A percentile compares a stretch with the other conserved stretches of the same genome.
Conservation (phyloP, 2,797 vertebrate genomes). For the Hylomyscus alleni region DNA sequence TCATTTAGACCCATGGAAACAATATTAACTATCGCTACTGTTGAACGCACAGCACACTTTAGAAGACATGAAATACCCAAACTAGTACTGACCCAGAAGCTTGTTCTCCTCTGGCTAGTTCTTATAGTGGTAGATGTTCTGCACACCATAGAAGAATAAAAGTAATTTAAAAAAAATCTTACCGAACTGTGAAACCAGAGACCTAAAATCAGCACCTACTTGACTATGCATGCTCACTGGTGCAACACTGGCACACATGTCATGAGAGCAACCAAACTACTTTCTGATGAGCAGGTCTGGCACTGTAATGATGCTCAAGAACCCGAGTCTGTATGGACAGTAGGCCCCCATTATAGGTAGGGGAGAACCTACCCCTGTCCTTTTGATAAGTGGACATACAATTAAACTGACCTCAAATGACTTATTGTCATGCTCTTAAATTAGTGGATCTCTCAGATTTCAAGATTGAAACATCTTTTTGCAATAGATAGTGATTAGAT, state of each 20-base stretch:
- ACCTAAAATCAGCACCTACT: neutral
- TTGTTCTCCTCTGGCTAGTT: neutral
- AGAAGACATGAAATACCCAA: neutral
- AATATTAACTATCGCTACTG: neutral
- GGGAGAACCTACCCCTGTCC: neutral
- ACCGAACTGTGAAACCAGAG: neutral
- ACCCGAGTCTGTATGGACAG: neutral
- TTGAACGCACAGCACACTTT: neutral
- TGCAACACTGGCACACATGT: neutral
- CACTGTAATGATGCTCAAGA: neutral
- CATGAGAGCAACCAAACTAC: neutral
- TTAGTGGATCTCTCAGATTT: neutral
- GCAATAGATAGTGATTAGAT: neutral
- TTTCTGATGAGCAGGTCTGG: neutral
- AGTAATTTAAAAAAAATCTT: neutral
- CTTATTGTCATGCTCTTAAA: neutral
- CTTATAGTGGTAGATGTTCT: neutral
- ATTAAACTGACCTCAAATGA: neutral
- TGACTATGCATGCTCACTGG: neutral
- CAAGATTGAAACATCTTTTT: neutral
- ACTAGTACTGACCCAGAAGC: neutral
- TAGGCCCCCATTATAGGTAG: neutral
- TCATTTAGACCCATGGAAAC: neutral
- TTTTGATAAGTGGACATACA: neutral
- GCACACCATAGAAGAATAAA: neutral